phyloP scores from a whole-genome alignment of 1,140 invertebrate genomes.

The Tetramorium parvispinum region DNA sequence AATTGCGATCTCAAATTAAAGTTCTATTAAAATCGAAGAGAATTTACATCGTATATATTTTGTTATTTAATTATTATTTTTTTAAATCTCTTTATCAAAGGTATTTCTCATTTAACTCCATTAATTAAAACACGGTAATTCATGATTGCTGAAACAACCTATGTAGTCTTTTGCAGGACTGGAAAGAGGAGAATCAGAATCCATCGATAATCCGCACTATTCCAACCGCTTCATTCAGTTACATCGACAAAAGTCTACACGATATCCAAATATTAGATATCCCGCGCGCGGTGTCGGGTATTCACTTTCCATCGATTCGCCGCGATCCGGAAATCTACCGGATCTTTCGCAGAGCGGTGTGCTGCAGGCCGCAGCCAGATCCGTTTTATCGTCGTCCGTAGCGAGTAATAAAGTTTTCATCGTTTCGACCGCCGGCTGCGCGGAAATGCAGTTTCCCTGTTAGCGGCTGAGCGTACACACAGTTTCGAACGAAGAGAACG shows the following conservation, averaged over 20 bases:
- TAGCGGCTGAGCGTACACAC: constrained; percentile 53
- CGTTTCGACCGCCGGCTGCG: constrained; percentile 61
- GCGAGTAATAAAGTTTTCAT: constrained; percentile 64
- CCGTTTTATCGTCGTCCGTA: constrained; percentile 55
- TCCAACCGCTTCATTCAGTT: constrained; percentile 29
- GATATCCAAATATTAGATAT: constrained; percentile 57
- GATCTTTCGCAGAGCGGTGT: constrained; percentile 29
- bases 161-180: background rate
- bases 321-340: constrained; percentile 19
- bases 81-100: background rate
- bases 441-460: constrained; percentile 62
- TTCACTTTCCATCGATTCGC: constrained; percentile 37
- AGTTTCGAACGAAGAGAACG: constrained; percentile 25
- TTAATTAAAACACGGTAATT: background rate
- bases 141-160: background rate
- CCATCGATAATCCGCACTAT: constrained; percentile 26
- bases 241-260: constrained; percentile 19
- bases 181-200: background rate
- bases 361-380: constrained; percentile 37
- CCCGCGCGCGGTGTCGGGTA: background rate
- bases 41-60: background rate
- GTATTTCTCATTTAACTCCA: background rate
- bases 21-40: background rate
- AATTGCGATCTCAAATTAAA: background rate
- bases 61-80: background rate